Evolutionary conservation across 2,888 invertebrate genomes (phyloP), one percentile per base, ranked within the genome.

Genomic region (Spatulosminthurus flaviceps): DNA sequence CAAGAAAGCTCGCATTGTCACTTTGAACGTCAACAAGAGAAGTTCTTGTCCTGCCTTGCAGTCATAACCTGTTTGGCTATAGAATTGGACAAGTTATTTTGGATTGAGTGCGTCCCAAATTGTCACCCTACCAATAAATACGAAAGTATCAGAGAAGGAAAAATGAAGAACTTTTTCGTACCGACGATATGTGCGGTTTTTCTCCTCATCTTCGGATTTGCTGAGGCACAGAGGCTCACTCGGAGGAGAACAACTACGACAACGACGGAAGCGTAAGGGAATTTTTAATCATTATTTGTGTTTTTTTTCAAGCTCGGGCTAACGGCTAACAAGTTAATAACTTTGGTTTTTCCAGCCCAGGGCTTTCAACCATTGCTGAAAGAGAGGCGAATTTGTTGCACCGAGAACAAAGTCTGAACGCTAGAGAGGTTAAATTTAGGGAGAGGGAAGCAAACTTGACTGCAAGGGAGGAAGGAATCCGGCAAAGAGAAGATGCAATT

Each of bases 361-460:
- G n/a, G n/a, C n/a, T 70, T 7, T 11, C 29, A 9, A 22, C 42
- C 24, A 13, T 77, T 1, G 34, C 78, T 1, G 78, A 78, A 26
- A 21, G 78, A 29, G 78, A 79, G 29, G 42, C 43, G 0, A 79
- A 79, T 73, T 29, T 79, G 16, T 1, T 73, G 11, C 5, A 21
- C 28, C 28, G 78, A 28, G 78, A 79, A 22, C 41, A 73, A 28
- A 67, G 26, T 22, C 22, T 79, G 1, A 67, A 73, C 61, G 29
- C 21, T 0, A 4, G 78, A 7, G 78, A 79, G 43, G 16, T 19
- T 5, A 43, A 73, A 26, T 73, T 79, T 29, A 21, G 51, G 21
- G 73, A 79, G 67, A 21, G 78, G 24, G 78, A 79, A 21, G 43
- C 28, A 0, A 79, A 79, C 28, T 41, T 79, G 0, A 79, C 78